phyloP scores from a whole-genome alignment of 2,113 vertebrate genomes.

The Dasyprocta punctata region DNA sequence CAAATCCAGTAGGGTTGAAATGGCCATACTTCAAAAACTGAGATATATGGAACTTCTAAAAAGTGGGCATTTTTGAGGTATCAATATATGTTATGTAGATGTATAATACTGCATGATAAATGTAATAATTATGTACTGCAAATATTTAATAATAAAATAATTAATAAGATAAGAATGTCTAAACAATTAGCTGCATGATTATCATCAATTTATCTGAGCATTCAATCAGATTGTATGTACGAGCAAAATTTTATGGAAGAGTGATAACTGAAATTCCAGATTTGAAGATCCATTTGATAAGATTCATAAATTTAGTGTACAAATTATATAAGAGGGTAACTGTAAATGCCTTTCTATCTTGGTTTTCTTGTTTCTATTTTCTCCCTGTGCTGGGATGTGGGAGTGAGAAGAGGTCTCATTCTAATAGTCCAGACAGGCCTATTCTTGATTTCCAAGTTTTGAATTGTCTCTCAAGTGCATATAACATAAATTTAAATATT shows the following conservation, averaged over 20 bases:
- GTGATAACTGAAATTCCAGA: not conserved
- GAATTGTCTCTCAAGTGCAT: not conserved
- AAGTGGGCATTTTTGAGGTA: no score
- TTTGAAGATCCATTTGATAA: not conserved
- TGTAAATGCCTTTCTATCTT: not conserved
- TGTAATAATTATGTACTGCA: not conserved
- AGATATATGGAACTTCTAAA: no score
- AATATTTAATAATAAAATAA: not conserved
- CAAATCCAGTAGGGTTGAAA: not conserved
- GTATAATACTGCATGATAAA: not conserved
- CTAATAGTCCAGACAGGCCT: not conserved
- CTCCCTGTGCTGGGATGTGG: not conserved
- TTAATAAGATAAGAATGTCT: not conserved
- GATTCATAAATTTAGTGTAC: not conserved
- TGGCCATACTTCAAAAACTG: not conserved
- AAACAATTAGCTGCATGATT: not conserved
- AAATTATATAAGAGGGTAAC: not conserved
- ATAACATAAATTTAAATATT: not conserved
- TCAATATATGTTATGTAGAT: not conserved
- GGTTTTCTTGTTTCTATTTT: not conserved
- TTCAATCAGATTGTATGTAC: not conserved
- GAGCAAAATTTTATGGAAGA: not conserved
- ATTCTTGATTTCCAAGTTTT: not conserved
- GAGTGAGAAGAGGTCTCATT: not conserved
- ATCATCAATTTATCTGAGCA: not conserved